Conservation (phyloP, 2,888 invertebrate genomes). For the Clepsis dumicolana region DNA sequence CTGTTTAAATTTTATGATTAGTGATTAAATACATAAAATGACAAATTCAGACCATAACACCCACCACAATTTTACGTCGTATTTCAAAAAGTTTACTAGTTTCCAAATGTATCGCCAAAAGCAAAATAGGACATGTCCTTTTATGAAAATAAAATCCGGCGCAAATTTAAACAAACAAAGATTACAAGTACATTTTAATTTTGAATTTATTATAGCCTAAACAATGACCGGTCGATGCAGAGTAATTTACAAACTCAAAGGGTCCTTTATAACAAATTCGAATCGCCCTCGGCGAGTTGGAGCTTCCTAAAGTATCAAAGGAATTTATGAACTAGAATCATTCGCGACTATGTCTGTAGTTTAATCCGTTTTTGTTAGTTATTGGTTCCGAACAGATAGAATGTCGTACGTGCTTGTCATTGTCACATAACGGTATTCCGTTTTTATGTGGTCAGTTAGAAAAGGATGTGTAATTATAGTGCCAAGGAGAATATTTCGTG, state of each 20-base stretch:
- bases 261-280: conserved; percentile 10
- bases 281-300: conserved; percentile 1
- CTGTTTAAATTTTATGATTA: no score
- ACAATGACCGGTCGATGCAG: background rate
- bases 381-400: no score
- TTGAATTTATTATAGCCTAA: background rate
- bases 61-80: background rate
- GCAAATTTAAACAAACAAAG: background rate
- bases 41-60: no score
- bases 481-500: no score
- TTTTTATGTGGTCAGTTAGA: no score
- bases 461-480: no score
- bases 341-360: no score
- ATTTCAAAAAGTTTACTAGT: background rate
- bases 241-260: conserved; percentile 19
- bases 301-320: conserved; percentile 28
- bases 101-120: background rate
- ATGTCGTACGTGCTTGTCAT: no score
- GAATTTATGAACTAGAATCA: conserved; percentile 8
- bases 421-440: no score
- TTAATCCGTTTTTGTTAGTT: no score
- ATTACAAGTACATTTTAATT: conserved; percentile 6
- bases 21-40: no score
- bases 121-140: background rate
- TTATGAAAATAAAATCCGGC: background rate